phyloP scores from a whole-genome alignment of 2,888 invertebrate genomes.

The Drosophila picticornis region DNA sequence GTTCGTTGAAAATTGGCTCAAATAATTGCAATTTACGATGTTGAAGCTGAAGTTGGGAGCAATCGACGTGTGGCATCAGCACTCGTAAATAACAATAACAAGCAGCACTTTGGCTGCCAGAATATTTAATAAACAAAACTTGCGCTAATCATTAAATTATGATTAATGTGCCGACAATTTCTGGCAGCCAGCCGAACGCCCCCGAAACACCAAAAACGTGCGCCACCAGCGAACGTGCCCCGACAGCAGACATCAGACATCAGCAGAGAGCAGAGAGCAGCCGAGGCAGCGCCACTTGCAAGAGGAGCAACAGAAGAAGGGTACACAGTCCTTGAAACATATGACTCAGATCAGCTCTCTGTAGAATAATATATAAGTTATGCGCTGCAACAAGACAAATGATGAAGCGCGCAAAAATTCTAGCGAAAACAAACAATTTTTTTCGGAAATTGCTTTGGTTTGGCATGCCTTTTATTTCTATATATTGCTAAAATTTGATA shows the following conservation, averaged over 20 bases:
- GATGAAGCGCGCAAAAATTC: not conserved
- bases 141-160: slow-evolving; percentile 81
- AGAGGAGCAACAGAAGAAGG: not conserved
- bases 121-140: slow-evolving; percentile 76
- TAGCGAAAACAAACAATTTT: not conserved
- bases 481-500: not conserved
- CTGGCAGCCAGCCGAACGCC: slow-evolving; percentile 52
- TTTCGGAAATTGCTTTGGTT: not conserved
- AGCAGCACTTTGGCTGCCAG: slow-evolving; percentile 19
- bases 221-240: slow-evolving; percentile 37
- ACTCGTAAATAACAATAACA: slow-evolving; percentile 55
- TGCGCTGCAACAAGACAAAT: slow-evolving; percentile 19
- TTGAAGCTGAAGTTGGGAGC: slow-evolving; percentile 17
- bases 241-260: slow-evolving; percentile 17
- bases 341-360: slow-evolving; percentile 1
- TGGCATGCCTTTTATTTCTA: not conserved
- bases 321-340: slow-evolving; percentile 26
- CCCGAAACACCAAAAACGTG: slow-evolving; percentile 39
- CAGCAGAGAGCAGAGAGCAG: not conserved
- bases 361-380: slow-evolving; percentile 25
- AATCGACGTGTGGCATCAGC: slow-evolving; percentile 60
- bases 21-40: slow-evolving; percentile 65
- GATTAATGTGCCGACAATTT: slow-evolving; percentile 78
- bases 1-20: slow-evolving; percentile 34
- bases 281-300: not conserved